These are phyloP conservation scores for Aricia agestis DNA, from an alignment of 1,140 invertebrate species.

Conservation along the genomic window DNA sequence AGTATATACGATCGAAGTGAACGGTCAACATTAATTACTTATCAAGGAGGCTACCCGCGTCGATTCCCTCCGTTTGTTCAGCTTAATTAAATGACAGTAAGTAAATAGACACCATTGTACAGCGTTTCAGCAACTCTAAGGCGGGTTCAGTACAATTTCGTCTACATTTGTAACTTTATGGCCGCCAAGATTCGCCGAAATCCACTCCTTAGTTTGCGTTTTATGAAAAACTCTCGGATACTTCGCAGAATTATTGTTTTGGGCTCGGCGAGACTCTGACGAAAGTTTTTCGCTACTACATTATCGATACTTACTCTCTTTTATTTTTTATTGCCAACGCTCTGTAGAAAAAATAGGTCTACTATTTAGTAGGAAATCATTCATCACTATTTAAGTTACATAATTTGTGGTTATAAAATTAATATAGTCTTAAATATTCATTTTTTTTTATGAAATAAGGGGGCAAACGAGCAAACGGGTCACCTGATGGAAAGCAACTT, in stretches of 20 bases:
- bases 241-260: neutral
- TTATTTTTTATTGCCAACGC: neutral
- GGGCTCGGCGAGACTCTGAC: neutral
- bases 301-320: neutral
- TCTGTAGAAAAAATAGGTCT: no score
- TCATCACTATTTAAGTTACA: no score
- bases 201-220: neutral
- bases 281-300: neutral
- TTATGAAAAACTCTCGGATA: neutral
- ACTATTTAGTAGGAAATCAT: no score
- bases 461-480: no score
- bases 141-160: no score
- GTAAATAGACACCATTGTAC: constrained; percentile 38
- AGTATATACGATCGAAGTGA: no score
- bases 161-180: neutral
- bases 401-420: no score
- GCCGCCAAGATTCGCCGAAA: neutral
- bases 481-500: no score
- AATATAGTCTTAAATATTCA: no score
- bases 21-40: no score
- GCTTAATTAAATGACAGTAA: constrained; percentile 51
- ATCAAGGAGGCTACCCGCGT: neutral
- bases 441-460: no score
- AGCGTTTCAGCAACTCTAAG: constrained; percentile 29
- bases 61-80: constrained; percentile 34